Base-by-base conservation (phyloP, 2,113 vertebrate genomes). In the Suncus etruscus region DNA sequence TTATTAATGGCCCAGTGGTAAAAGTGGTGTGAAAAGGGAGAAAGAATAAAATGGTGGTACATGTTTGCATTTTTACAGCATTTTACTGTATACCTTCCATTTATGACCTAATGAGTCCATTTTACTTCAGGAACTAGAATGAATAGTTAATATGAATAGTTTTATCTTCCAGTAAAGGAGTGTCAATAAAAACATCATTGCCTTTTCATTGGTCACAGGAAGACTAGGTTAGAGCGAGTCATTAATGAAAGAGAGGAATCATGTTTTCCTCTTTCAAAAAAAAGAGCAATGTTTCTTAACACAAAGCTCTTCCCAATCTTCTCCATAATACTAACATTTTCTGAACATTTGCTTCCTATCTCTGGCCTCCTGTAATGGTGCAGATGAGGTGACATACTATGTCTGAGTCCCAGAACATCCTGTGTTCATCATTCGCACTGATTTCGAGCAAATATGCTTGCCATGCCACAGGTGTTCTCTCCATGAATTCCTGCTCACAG, bases 381-480 rank as follows among this genome's bases (percentile, higher is more conserved):
- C 80, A 54, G 76, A 75, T 58, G 39, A 39, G 39, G 39, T 72
- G 80, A 89, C 75, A 85, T 63, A 29, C 58, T 58, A 63, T 24
- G 63, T 92, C 5, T 32, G n/a, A 90, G 83, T 79, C 51, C 69
- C 79, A 90, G 87, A 74, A 76, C 58, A 65, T 75, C 63, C 79
- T 31, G 48, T 11, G 20, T 66, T 45, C 50, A 39, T 93, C 90
- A 68, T 51, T 91, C 31, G 6, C 77, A 76, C 11, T 66, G 24
- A n/a, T 79, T 24, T 75, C 50, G 65, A 89, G 32, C 85, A 89
- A 87, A 24, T 81, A 4, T 93, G 58, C 16, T 94, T 95, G 88
- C 90, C 69, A 73, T 66, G 25, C 80, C 81, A 66, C 15, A 77
- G 69, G 14, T 94, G 89, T 90, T 69, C 18, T 94, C 94, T 92